Evolutionary conservation across 2,888 invertebrate species (phyloP).

Genomic region (Lasioglossum lativentre): DNA sequence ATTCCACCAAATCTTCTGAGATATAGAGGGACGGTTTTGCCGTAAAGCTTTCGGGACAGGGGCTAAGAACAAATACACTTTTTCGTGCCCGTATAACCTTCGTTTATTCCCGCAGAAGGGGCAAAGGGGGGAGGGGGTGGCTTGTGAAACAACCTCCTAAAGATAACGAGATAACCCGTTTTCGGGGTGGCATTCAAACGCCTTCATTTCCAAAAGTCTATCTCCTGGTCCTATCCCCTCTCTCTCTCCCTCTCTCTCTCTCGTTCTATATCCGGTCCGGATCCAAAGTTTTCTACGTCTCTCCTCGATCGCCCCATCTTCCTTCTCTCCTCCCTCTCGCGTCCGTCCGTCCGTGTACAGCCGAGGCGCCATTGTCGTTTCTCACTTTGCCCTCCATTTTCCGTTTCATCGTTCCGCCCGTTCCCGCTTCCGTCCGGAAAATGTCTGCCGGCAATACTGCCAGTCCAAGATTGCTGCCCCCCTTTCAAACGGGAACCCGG

Average conservation of each 20-base stretch:
- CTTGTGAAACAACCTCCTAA: conserved; percentile 70
- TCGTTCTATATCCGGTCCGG: conserved; percentile 12
- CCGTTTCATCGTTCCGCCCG: conserved; percentile 39
- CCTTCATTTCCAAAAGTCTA: conserved; percentile 78
- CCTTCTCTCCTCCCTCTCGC: background rate
- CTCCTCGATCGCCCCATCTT: background rate
- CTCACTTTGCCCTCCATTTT: conserved; percentile 55
- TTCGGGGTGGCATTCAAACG: conserved; percentile 78
- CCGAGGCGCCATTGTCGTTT: conserved; percentile 40
- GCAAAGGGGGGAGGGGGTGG: conserved; percentile 19
- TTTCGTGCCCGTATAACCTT: conserved; percentile 47
- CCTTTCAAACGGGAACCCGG: background rate
- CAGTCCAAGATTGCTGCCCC: conserved; percentile 14
- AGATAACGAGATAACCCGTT: conserved; percentile 80
- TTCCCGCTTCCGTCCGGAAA: conserved; percentile 18
- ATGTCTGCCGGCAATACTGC: conserved; percentile 23
- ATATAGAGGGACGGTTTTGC: conserved; percentile 18
- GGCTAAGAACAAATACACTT: conserved; percentile 75
- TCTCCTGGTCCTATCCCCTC: background rate
- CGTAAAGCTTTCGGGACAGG: conserved; percentile 61
- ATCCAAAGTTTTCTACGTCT: conserved; percentile 50
- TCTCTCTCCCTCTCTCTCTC: background rate
- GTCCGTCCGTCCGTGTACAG: conserved; percentile 35
- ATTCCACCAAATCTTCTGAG: conserved; percentile 58
- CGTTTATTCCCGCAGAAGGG: background rate